Evolutionary conservation across 37 sponge, comb jelly and placozoan species (phyloP), one percentile per base, ranked within the genome.

Genomic region (Cliona cf. orientalis): DNA sequence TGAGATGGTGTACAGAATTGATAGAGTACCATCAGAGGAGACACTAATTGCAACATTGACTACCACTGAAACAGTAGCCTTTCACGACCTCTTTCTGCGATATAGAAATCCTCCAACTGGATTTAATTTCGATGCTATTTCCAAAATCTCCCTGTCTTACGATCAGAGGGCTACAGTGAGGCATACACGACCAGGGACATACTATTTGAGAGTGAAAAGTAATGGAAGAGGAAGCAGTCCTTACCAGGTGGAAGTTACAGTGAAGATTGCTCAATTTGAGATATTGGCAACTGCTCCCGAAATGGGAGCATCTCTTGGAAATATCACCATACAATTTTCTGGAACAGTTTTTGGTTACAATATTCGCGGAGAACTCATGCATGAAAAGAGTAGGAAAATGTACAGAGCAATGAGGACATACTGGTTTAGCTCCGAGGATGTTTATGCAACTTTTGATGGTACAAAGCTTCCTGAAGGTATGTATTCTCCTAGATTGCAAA

Each of bases 381-480:
- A 22, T 23, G 2, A 4, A 5, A 38, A 28, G 26, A 58, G 38
- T 70, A 41, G 41, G 33, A 33, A 46, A 4, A 57, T 56, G 33
- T 23, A 34, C 3, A 65, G 3, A 41, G 72, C 81, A 11, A 23
- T 0, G 21, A 56, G 17, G 1, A 43, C 71, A 0, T 81, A 81
- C 37, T 71, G 81, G 72, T 81, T 58, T 36, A 81, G 60, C 71
- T 81, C 81, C 19, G 72, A 59, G 34, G 60, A 70, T 19, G 60
- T 69, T 28, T 69, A 71, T 38, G 81, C 81, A 1, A 81, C 81
- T n/a, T 81, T 81, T 71, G 61, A 81, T 31, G 31, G 55, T 11
- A 57, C 60, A 6, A n/a, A 12, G 14, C 23, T 71, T 2, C 42
- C 71, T 41, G n/a, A 39, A 38, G 81, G 81, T 29, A 37, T 31